A percentile compares a stretch with the other conserved stretches of the same genome.
phyloP scores from a whole-genome alignment of 2,888 invertebrate genomes.

The Argyra leucocephala region DNA sequence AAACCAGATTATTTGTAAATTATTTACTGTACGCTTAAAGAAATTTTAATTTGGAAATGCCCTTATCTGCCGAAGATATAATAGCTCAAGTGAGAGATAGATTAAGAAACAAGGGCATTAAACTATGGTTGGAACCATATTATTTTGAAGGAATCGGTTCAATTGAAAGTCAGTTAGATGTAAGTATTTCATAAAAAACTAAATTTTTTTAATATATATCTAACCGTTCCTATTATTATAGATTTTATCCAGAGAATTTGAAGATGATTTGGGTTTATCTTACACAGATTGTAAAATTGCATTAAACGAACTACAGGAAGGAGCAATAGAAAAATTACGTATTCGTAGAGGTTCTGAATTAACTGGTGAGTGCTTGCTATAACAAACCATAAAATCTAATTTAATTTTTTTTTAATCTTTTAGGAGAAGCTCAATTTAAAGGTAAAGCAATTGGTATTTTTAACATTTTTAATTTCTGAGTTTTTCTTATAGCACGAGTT shows the following conservation, averaged over 20 bases:
- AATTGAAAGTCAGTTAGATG: conserved; percentile 41
- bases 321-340: conserved; percentile 62
- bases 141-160: conserved; percentile 46
- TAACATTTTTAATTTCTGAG: too few relatives aligned
- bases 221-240: conserved; percentile 39
- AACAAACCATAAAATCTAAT: too few relatives aligned
- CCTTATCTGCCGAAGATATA: conserved; percentile 46
- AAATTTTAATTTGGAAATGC: background rate
- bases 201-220: background rate
- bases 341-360: conserved; percentile 58
- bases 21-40: too few relatives aligned
- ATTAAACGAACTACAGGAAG: conserved; percentile 54
- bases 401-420: too few relatives aligned
- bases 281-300: conserved; percentile 47
- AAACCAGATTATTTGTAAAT: too few relatives aligned
- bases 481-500: background rate
- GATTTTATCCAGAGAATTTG: conserved; percentile 55
- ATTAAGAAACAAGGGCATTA: conserved; percentile 58
- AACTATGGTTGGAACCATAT: conserved; percentile 69
- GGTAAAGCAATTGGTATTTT: too few relatives aligned
- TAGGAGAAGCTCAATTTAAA: conserved; percentile 45
- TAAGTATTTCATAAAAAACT: conserved; percentile 21
- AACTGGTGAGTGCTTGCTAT: conserved; percentile 40
- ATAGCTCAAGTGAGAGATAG: conserved; percentile 57
- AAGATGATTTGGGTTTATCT: conserved; percentile 48